phyloP scores from a whole-genome alignment of 2,888 invertebrate genomes.

The Ophioninae sp. region DNA sequence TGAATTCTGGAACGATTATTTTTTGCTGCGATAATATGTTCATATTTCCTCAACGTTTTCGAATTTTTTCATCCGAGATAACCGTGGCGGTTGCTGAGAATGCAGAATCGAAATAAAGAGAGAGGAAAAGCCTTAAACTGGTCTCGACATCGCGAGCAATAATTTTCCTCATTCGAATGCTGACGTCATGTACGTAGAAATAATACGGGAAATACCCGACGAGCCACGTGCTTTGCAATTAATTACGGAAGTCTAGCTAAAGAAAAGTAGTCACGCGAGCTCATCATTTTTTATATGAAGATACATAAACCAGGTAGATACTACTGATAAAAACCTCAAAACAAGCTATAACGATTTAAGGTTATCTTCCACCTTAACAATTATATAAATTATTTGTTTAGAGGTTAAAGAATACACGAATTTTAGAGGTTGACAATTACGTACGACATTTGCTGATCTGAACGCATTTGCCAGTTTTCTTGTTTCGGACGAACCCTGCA shows the following conservation, averaged over 20 bases:
- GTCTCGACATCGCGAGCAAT: neutral
- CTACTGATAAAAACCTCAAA: neutral
- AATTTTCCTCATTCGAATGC: conserved; percentile 13
- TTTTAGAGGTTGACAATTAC: neutral
- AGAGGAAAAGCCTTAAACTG: neutral
- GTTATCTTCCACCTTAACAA: neutral
- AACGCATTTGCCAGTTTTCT: neutral
- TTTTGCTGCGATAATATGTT: conserved; percentile 10
- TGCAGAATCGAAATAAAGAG: conserved; percentile 13
- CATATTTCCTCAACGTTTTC: neutral
- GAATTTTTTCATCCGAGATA: neutral
- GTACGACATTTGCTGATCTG: conserved; percentile 17
- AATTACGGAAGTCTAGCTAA: neutral
- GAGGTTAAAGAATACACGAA: neutral
- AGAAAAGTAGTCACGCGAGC: neutral
- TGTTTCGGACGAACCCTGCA: conserved; percentile 19
- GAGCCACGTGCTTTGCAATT: conserved; percentile 18
- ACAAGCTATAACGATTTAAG: neutral
- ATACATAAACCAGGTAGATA: neutral
- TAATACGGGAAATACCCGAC: conserved; percentile 30
- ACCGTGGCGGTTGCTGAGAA: neutral
- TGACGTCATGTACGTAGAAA: neutral
- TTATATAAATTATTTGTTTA: neutral
- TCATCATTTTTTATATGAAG: neutral
- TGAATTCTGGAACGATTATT: neutral